Percentiles rank a stretch among this genome's conserved stretches.
Evolutionary conservation across 2,888 invertebrate genomes (phyloP).

Genomic region (Muscina levida): DNA sequence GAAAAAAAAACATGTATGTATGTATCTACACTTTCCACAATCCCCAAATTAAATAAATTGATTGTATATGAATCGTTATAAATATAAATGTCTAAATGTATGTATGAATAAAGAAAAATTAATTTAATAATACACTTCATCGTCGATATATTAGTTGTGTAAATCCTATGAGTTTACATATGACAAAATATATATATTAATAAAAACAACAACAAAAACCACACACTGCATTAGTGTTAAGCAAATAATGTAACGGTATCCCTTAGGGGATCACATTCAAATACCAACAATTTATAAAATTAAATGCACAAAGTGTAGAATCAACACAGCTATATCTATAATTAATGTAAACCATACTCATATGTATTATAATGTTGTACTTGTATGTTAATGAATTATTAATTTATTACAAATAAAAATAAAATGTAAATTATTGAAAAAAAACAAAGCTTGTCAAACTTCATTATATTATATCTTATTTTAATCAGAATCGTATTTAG

Average conservation of each 20-base stretch:
- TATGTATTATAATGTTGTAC: slow-evolving; percentile 41
- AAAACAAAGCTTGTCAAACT: not conserved
- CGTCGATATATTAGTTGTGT: slow-evolving; percentile 40
- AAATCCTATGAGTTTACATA: slow-evolving; percentile 48
- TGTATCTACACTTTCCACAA: not conserved
- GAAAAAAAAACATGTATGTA: no score
- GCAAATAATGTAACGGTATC: slow-evolving; percentile 20
- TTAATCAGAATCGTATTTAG: no score
- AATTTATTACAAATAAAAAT: slow-evolving; percentile 49
- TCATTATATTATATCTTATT: no score
- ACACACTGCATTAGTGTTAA: slow-evolving; percentile 25
- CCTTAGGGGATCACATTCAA: slow-evolving; percentile 32
- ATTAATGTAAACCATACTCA: slow-evolving; percentile 40
- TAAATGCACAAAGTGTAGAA: slow-evolving; percentile 26
- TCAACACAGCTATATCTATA: slow-evolving; percentile 14
- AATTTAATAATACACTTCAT: no score
- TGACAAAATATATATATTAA: slow-evolving; percentile 25
- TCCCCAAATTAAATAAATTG: not conserved
- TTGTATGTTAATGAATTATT: slow-evolving; percentile 39
- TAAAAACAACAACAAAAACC: slow-evolving; percentile 21
- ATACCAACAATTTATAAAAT: slow-evolving; percentile 6
- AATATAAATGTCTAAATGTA: slow-evolving; percentile 15
- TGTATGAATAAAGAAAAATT: slow-evolving; percentile 16
- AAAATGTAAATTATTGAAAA: slow-evolving; percentile 43
- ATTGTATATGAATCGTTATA: not conserved